phyloP scores from a whole-genome alignment of 2,888 invertebrate genomes.

The Pristionchus japonicus region DNA sequence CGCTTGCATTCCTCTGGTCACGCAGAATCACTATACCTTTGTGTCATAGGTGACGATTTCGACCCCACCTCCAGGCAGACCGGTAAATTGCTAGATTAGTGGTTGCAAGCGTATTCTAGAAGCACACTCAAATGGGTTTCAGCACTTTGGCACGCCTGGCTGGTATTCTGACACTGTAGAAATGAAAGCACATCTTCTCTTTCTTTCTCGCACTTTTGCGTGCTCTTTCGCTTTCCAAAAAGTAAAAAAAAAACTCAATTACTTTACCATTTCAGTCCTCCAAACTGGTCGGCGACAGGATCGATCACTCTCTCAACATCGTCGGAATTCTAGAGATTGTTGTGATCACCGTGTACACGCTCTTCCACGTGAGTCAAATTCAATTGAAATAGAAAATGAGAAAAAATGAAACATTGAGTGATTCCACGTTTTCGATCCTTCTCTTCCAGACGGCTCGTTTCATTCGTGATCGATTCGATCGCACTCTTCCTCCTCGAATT shows the following conservation, averaged over 20 bases:
- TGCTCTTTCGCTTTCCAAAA: background rate
- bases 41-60: background rate
- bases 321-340: constrained; percentile 9
- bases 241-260: no score
- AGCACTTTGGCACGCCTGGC: no score
- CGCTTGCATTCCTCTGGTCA: no score
- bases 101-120: background rate
- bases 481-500: background rate
- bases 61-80: background rate
- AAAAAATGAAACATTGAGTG: no score
- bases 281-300: background rate
- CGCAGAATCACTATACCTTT: background rate
- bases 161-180: no score
- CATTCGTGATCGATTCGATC: background rate
- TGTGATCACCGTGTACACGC: background rate
- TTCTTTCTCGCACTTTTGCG: background rate
- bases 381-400: no score
- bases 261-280: background rate
- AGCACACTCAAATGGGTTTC: background rate
- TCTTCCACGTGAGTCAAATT: background rate
- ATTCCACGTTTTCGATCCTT: no score
- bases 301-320: background rate
- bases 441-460: background rate
- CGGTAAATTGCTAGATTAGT: background rate
- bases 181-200: background rate